These are phyloP conservation scores for Emydoidea blandingii DNA, from an alignment of 2,797 vertebrate species.

Conservation along the genomic window DNA sequence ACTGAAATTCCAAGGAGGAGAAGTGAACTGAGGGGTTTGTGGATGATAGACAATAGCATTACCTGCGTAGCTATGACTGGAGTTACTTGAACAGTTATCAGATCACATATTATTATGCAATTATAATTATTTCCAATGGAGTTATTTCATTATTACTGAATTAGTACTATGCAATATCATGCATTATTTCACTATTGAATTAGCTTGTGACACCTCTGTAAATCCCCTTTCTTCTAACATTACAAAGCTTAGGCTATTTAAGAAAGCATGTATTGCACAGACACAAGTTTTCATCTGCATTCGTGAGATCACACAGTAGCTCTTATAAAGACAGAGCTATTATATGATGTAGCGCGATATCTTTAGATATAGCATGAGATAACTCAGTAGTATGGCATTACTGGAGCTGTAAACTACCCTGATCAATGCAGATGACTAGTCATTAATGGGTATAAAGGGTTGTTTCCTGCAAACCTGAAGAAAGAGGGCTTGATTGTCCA, in stretches of 20 bases:
- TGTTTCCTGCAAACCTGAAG: too few relatives aligned
- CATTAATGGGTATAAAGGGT: neutral
- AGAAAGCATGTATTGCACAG: neutral
- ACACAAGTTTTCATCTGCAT: neutral
- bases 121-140: neutral
- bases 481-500: too few relatives aligned
- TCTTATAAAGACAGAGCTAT: neutral
- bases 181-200: neutral
- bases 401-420: neutral
- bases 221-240: neutral
- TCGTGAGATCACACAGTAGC: neutral
- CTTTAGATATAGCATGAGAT: neutral
- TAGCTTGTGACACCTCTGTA: neutral
- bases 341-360: neutral
- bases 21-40: neutral
- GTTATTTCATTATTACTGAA: neutral
- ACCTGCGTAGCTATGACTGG: neutral
- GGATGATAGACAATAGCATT: neutral
- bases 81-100: neutral
- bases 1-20: neutral
- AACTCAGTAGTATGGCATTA: neutral
- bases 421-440: neutral
- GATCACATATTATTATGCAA: neutral
- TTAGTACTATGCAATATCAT: neutral
- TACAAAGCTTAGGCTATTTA: neutral